phyloP scores from a whole-genome alignment of 1,140 invertebrate species.

The roundworm (Caenorhabditis elegans) region DNA sequence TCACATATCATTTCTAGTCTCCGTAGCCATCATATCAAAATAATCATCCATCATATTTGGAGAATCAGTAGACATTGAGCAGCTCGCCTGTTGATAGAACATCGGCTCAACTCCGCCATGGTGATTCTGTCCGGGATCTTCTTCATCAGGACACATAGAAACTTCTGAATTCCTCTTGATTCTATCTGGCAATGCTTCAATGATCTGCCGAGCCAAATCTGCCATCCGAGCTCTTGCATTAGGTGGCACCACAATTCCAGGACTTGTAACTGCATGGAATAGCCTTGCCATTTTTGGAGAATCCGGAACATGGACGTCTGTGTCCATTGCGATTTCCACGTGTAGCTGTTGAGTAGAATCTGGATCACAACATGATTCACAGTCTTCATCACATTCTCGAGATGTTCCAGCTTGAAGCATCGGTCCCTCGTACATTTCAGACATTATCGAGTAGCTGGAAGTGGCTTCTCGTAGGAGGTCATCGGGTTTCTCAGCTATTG shows the following conservation, averaged over 20 bases:
- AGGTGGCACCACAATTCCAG: conserved; percentile 54
- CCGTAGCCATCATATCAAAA: conserved; percentile 9
- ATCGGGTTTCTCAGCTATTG: background rate
- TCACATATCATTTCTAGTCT: background rate
- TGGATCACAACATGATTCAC: background rate
- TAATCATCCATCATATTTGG: background rate
- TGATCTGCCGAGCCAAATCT: conserved; percentile 92
- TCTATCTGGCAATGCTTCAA: conserved; percentile 91
- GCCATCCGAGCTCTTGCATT: conserved; percentile 77
- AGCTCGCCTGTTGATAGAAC: background rate
- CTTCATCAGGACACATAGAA: conserved; percentile 67
- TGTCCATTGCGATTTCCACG: conserved; percentile 46
- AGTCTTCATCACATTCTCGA: background rate
- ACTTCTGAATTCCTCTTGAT: conserved; percentile 78
- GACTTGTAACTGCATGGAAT: conserved; percentile 42
- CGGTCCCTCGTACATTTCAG: conserved; percentile 16
- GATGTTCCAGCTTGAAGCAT: background rate
- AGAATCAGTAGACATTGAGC: background rate
- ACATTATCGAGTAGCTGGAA: conserved; percentile 31
- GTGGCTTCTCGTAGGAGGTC: background rate
- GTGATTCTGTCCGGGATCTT: background rate
- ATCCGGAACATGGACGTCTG: conserved; percentile 40
- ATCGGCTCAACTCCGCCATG: background rate
- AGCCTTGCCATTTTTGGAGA: conserved; percentile 45
- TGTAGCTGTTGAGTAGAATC: background rate